These are phyloP conservation scores for Upupa epops DNA, from an alignment of 2,113 vertebrate species.

Conservation along the genomic window DNA sequence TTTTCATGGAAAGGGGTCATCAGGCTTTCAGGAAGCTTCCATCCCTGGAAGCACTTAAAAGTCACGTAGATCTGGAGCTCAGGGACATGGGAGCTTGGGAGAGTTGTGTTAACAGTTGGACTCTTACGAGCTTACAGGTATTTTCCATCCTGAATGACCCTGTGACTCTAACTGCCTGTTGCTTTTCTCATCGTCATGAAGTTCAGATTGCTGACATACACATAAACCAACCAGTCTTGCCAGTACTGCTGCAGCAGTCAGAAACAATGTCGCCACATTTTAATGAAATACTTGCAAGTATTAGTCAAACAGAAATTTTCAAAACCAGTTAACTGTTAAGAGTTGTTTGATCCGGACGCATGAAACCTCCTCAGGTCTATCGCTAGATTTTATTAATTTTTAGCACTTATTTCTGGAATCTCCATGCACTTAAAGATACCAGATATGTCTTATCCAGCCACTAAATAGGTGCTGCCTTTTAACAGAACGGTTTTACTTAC, in stretches of 20 bases:
- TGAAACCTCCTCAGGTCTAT: background rate
- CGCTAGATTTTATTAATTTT: background rate
- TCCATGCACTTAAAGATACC: background rate
- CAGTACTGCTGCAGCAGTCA: background rate
- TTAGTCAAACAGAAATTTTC: background rate
- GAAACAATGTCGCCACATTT: background rate
- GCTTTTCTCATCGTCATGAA: background rate
- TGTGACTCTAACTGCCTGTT: background rate
- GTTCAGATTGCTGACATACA: background rate
- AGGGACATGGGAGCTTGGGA: too few relatives aligned
- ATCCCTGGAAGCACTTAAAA: too few relatives aligned
- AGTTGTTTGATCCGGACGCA: background rate
- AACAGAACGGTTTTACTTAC: conserved; percentile 61
- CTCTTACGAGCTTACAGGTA: too few relatives aligned
- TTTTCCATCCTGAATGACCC: too few relatives aligned
- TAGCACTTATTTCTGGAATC: background rate
- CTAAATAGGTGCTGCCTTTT: background rate
- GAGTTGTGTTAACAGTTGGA: too few relatives aligned
- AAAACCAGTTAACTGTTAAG: background rate
- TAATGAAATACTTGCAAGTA: background rate
- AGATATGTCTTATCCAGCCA: background rate
- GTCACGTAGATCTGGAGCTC: too few relatives aligned
- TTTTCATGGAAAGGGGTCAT: too few relatives aligned
- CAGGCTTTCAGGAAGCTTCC: too few relatives aligned
- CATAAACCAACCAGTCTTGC: background rate